Conservation (phyloP, 2,888 invertebrate species). For the Odontothrips loti region DNA sequence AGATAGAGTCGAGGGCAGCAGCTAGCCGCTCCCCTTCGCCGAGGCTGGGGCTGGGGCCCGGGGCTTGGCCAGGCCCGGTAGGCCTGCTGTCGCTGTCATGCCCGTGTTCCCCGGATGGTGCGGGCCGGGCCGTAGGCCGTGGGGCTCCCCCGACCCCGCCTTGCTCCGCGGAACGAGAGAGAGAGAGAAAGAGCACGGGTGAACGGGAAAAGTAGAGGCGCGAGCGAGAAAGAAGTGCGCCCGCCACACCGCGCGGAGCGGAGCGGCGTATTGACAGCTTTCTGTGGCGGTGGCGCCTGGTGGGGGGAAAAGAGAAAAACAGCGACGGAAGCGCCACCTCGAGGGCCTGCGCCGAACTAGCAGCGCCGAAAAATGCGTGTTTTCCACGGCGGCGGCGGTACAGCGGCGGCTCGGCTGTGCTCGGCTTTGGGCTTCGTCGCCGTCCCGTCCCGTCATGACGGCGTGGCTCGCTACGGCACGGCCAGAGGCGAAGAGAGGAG, state of each 20-base stretch:
- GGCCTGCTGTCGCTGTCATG: background rate
- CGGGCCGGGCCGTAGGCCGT: background rate
- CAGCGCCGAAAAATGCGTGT: constrained; percentile 16
- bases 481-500: background rate
- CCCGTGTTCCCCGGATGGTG: background rate
- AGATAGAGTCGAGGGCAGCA: background rate
- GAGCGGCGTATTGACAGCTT: constrained; percentile 16
- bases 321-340: constrained; percentile 15
- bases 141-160: background rate
- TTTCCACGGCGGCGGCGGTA: constrained; percentile 10
- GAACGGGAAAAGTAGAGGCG: background rate
- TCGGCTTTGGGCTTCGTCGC: background rate
- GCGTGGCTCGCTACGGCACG: constrained; percentile 5
- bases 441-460: background rate
- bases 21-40: background rate
- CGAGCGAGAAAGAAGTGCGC: background rate
- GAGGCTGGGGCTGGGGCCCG: background rate
- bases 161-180: background rate
- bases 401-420: background rate
- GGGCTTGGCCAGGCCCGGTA: too few species aligned
- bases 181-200: background rate
- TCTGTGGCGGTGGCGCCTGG: constrained; percentile 25
- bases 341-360: constrained; percentile 11
- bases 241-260: background rate
- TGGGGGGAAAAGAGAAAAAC: constrained; percentile 26